Evolutionary conservation across 2,888 invertebrate species (phyloP).

Genomic region (Erebia aethiops): DNA sequence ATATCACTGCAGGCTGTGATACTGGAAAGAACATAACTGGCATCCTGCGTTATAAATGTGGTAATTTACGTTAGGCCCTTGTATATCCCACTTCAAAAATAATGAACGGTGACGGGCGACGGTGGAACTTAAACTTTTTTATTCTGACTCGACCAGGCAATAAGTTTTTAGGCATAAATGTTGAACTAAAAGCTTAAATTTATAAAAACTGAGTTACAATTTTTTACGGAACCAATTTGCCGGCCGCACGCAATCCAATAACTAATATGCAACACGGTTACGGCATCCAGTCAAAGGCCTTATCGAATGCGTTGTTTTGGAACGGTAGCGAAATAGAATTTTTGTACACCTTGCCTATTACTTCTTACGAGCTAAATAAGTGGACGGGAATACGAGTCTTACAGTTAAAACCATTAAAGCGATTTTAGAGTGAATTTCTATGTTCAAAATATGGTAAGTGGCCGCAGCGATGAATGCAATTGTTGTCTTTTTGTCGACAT

Average conservation of each 20-base stretch:
- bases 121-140: neutral
- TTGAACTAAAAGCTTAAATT: neutral
- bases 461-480: slow-evolving; percentile 59
- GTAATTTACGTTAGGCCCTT: too few relatives aligned
- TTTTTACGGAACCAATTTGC: slow-evolving; percentile 40
- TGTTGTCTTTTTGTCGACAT: slow-evolving; percentile 77
- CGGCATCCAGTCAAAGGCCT: slow-evolving; percentile 60
- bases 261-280: slow-evolving; percentile 51
- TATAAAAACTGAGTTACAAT: slow-evolving; percentile 24
- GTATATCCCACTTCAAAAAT: neutral
- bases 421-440: slow-evolving; percentile 46
- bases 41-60: too few relatives aligned
- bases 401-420: slow-evolving; percentile 50
- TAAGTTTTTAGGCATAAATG: neutral
- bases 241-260: slow-evolving; percentile 47
- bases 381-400: slow-evolving; percentile 51
- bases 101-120: neutral
- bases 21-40: too few relatives aligned
- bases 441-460: slow-evolving; percentile 50
- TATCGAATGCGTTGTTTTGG: slow-evolving; percentile 67
- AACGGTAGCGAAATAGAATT: slow-evolving; percentile 70
- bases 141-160: neutral
- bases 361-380: neutral
- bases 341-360: slow-evolving; percentile 51
- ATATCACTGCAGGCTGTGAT: too few relatives aligned